Evolutionary conservation across 2,797 vertebrate species (phyloP), one percentile per base, ranked within the genome.

Genomic region (Onychomys leucogaster): DNA sequence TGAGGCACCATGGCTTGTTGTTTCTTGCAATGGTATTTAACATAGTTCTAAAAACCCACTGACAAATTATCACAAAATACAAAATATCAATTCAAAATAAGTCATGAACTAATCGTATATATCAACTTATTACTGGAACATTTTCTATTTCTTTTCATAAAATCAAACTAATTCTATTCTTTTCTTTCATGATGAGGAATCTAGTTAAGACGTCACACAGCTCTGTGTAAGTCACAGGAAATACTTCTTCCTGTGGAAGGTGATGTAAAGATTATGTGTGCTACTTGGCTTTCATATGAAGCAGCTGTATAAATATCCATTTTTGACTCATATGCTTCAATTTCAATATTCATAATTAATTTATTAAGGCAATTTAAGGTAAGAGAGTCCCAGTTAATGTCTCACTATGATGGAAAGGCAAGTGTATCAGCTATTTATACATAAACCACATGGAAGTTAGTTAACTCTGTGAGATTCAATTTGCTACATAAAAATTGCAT

Each of bases 401-500:
- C 76, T 95, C 82, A 57, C 87, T 96, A n/a, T 95, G 96, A 78
- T 89, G 52, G 37, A 96, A 93, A 61, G 43, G 82, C 43, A 92
- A 94, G 80, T 11, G 3, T 84, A 90, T 17, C 32, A 85, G 77
- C 91, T 95, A 94, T 92, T 96, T 96, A 97, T 96, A 95, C 69
- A 89, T 97, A 97, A 91, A 95, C 85, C 71, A 76, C 67, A 94
- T 81, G 80, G 76, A 97, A 96, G 83, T 93, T 96, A 76, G 91
- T 97, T 97, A 97, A 96, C 85, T 96, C 71, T 80, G 32, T 52
- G 95, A 97, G 84, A 96, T 98, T 97, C 94, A 95, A 6, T 97
- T 94, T 97, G 95, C 88, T 95, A 37, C 43, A 43, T 7, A 96
- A 92, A 46, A 92, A 88, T 85, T 92, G n/a, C 55, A 73, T 92